These are phyloP conservation scores for Mythimna ferrago DNA, from an alignment of 2,888 invertebrate species.

Conservation along the genomic window DNA sequence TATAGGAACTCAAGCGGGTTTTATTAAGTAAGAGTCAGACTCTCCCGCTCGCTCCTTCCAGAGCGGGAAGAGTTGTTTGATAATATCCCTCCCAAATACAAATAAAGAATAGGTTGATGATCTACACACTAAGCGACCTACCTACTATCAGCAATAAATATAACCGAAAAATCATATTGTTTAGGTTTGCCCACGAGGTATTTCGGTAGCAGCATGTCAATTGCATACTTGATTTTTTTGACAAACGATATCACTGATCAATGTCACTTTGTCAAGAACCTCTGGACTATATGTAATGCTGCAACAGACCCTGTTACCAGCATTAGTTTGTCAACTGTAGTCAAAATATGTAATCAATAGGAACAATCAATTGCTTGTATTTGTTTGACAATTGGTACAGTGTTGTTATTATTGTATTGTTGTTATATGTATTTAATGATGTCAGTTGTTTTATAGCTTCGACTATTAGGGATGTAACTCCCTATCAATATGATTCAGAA, in stretches of 20 bases:
- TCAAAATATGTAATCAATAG: conserved; percentile 24
- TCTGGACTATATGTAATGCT: background rate
- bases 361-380: conserved; percentile 45
- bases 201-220: background rate
- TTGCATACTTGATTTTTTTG: background rate
- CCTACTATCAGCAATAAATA: background rate
- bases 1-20: too few species aligned
- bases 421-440: conserved; percentile 29
- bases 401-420: too few species aligned
- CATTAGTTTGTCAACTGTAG: background rate
- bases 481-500: conserved; percentile 29
- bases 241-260: background rate
- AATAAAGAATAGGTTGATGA: background rate
- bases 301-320: background rate
- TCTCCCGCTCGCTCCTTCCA: too few species aligned
- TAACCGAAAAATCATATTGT: background rate
- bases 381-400: conserved; percentile 30
- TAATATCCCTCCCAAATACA: too few species aligned
- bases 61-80: too few species aligned
- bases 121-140: background rate
- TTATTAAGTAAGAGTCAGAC: too few species aligned
- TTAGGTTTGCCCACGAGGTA: background rate
- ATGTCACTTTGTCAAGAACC: background rate
- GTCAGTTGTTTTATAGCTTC: conserved; percentile 46
- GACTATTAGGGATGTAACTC: conserved; percentile 15